Evolutionary conservation across 1,140 invertebrate species (phyloP).

Genomic region (Neotoxoptera formosana): DNA sequence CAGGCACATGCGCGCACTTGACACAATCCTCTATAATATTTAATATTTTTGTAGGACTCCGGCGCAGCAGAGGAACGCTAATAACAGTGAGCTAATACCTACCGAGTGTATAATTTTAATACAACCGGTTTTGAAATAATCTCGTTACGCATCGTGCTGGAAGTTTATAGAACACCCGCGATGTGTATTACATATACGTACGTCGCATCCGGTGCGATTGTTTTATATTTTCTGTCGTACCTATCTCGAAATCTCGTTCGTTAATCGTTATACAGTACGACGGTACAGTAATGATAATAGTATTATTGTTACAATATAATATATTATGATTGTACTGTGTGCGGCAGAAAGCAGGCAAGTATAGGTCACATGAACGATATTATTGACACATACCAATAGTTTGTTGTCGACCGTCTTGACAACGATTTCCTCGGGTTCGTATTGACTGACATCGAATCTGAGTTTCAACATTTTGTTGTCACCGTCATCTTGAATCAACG

Average conservation of each 20-base stretch:
- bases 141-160: neutral
- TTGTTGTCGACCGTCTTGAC: constrained; percentile 97
- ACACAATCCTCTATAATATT: neutral
- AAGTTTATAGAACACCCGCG: neutral
- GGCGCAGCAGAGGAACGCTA: neutral
- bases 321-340: neutral
- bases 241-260: neutral
- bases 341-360: neutral
- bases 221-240: neutral
- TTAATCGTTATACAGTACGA: neutral
- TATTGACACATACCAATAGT: constrained; percentile 73
- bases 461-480: constrained; percentile 89
- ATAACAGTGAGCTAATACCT: neutral
- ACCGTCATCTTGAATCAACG: constrained; percentile 88
- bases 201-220: neutral
- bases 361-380: neutral
- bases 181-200: neutral
- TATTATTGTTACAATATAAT: neutral
- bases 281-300: neutral
- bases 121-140: constrained; percentile 17
- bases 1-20: neutral
- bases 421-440: constrained; percentile 93
- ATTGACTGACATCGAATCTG: constrained; percentile 93
- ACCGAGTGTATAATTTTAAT: neutral
- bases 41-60: neutral